Evolutionary conservation across 1,140 invertebrate species (phyloP).

Genomic region (Ips typographus): DNA sequence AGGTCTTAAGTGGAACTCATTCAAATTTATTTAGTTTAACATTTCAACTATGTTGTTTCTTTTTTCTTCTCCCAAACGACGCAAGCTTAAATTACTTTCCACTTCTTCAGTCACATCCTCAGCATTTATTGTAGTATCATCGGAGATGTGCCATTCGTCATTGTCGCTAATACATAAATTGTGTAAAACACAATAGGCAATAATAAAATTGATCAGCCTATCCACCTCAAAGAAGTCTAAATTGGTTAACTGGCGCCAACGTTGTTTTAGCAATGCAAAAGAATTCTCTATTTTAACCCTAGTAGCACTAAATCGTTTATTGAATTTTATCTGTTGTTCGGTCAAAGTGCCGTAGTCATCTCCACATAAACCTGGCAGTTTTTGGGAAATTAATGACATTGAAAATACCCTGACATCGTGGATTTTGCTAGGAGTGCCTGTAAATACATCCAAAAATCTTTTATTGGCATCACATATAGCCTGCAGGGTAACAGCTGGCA

Average conservation of each 20-base stretch:
- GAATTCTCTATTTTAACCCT: not conserved
- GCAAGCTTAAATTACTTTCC: not conserved
- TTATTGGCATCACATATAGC: not conserved
- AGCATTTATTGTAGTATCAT: not conserved
- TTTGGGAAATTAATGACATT: not conserved
- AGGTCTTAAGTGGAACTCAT: too few species aligned
- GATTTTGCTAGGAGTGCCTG: not conserved
- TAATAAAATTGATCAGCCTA: not conserved
- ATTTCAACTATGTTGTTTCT: not conserved
- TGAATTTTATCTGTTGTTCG: not conserved
- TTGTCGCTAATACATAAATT: not conserved
- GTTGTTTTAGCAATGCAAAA: not conserved
- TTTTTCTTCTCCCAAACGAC: not conserved
- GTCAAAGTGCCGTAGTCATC: slow-evolving; percentile 2
- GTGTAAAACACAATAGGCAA: not conserved
- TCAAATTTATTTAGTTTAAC: not conserved
- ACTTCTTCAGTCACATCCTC: not conserved
- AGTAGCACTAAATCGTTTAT: not conserved
- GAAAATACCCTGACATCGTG: not conserved
- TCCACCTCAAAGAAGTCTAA: not conserved
- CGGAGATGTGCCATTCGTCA: not conserved
- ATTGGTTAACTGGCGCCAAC: not conserved
- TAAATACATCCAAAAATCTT: not conserved
- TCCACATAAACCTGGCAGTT: not conserved
- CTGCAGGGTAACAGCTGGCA: not conserved